Evolutionary conservation across 2,113 vertebrate species (phyloP), one percentile per base, ranked within the genome.

Genomic region (Meleagris gallopavo): DNA sequence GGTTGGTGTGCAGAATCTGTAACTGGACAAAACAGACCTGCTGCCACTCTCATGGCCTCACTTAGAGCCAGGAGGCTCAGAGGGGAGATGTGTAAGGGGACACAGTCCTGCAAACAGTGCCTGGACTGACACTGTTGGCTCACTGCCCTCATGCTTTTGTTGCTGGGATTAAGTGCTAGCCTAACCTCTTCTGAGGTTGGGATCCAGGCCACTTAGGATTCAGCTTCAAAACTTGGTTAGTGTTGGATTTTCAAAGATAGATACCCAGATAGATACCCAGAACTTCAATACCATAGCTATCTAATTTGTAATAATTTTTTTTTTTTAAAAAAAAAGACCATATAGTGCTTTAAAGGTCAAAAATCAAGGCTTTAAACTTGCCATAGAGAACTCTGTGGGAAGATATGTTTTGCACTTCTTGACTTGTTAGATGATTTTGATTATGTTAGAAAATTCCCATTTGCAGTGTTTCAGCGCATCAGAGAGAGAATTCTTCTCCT

Each of bases 271-370:
- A n/a, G n/a, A n/a, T n/a, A n/a, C n/a, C n/a, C n/a, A 78, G 43
- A 60, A 40, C 15, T 80, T 86, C 83, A 81, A 61, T 64, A 67
- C 25, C 22, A 6, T 75, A 21, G 13, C 21, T 91, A 52, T 21
- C 57, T 90, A 81, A 61, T 91, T 48, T 24, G 21, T 71, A 65
- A 74, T 93, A 78, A 69, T 75, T 90, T n/a, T n/a, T n/a, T n/a
- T n/a, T n/a, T n/a, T 40, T 40, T 38, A 38, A 38, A 15, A 52
- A 52, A 25, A 25, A 50, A 50, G 25, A 74, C 18, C 15, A 71
- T 74, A 38, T 52, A 67, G 72, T 61, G 18, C 38, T 92, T 79
- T 85, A 90, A 94, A 89, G 72, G 79, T 91, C 78, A 89, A 89
- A 52, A 95, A 83, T 10, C 17, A 80, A 40, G 71, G 38, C 60